phyloP scores from a whole-genome alignment of 2,797 vertebrate species.

The Protosalanx chinensis region DNA sequence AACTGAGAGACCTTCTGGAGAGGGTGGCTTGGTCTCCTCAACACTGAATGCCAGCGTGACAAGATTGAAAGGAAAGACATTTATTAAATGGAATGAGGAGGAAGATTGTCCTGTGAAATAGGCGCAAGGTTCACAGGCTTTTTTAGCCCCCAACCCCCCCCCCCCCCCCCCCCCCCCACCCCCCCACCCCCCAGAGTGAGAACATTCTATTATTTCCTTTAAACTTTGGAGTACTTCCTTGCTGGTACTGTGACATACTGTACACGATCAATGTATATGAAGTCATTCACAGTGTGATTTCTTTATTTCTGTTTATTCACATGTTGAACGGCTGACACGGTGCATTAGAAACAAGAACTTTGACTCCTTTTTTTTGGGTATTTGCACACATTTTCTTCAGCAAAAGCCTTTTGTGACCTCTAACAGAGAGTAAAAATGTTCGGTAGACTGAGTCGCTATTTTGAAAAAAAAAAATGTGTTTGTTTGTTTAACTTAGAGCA shows the following conservation, averaged over 20 bases:
- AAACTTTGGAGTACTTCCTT: constrained; percentile 33
- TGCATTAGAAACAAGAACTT: constrained; percentile 41
- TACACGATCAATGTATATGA: constrained; percentile 37
- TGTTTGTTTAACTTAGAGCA: constrained; percentile 38
- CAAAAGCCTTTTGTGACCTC: constrained; percentile 40
- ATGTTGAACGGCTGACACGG: constrained; percentile 56
- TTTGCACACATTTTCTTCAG: constrained; percentile 58
- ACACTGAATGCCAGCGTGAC: constrained; percentile 35
- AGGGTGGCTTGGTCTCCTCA: constrained; percentile 23
- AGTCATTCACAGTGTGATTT: constrained; percentile 49
- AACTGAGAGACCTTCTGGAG: constrained; percentile 19
- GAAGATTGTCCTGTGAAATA: neutral
- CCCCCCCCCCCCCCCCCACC: constrained; percentile 24
- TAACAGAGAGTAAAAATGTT: constrained; percentile 31
- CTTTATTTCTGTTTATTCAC: constrained; percentile 42
- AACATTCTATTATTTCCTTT: constrained; percentile 30
- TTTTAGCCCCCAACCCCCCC: neutral
- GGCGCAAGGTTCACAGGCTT: constrained; percentile 6
- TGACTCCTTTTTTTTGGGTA: constrained; percentile 32
- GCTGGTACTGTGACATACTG: constrained; percentile 45
- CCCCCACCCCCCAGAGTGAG: constrained; percentile 25
- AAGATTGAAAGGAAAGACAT: constrained; percentile 23
- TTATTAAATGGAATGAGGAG: constrained; percentile 7
- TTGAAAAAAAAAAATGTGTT: no score
- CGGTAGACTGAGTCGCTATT: constrained; percentile 31